Conservation (phyloP, 2,888 invertebrate genomes). For the Epinotia demarniana region DNA sequence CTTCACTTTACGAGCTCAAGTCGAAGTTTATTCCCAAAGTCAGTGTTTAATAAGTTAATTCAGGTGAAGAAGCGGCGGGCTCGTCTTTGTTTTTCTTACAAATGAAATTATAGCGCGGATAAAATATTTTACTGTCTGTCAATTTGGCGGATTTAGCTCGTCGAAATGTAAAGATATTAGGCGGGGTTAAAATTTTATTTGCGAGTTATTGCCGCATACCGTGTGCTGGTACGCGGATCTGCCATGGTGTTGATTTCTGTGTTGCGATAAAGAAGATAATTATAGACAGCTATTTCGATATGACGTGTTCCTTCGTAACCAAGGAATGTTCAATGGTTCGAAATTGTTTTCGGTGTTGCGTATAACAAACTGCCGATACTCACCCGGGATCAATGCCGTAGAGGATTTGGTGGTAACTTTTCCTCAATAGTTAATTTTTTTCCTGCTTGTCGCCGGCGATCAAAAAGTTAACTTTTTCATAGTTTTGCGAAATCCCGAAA, state of each 20-base stretch:
- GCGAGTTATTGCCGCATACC: slow-evolving; percentile 72
- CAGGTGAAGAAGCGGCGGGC: slow-evolving; percentile 66
- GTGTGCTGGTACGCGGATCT: slow-evolving; percentile 56
- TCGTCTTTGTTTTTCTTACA: slow-evolving; percentile 78
- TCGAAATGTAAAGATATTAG: slow-evolving; percentile 78
- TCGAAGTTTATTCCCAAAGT: slow-evolving; percentile 73
- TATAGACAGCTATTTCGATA: background rate
- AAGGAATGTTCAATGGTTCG: no score
- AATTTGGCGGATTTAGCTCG: slow-evolving; percentile 74
- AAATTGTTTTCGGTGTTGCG: no score
- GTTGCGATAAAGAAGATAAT: background rate
- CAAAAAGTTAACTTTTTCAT: no score
- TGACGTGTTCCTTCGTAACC: background rate
- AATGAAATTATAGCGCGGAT: slow-evolving; percentile 82
- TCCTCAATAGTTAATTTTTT: no score
- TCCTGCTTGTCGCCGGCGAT: no score
- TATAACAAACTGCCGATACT: no score
- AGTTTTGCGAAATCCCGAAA: no score
- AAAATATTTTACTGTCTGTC: slow-evolving; percentile 85
- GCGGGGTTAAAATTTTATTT: slow-evolving; percentile 84
- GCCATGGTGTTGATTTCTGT: background rate
- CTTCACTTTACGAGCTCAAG: slow-evolving; percentile 66
- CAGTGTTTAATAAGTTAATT: slow-evolving; percentile 80
- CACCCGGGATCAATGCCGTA: no score
- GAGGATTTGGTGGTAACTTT: no score